Evolutionary conservation across 1,140 invertebrate species (phyloP), one percentile per base, ranked within the genome.

Genomic region (Thaumetopoea pityocampa): DNA sequence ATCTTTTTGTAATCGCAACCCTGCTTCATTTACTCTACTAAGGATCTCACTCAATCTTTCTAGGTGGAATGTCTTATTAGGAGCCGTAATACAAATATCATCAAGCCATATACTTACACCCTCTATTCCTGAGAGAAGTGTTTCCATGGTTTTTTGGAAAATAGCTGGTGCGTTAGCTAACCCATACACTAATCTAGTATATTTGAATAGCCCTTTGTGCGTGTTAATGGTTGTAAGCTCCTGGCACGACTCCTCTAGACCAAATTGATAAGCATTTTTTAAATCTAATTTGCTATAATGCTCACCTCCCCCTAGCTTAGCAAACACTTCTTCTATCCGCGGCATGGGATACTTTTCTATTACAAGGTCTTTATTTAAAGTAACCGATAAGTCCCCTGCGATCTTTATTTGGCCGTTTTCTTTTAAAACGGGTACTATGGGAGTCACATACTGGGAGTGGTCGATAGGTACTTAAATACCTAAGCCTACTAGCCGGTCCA

Each of bases 101-200:
- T 64, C 60, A 35, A 52, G 59, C 45, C 17, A 77, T 12, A 44
- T 37, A n/a, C 47, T 46, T 4, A 66, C 53, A 1, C 69, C 60
- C 2, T 62, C 38, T 5, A 62, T 34, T 0, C 64, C 64, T 10
- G 50, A 33, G n/a, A 80, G 38, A 6, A 77, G 28, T 30, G 53
- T 57, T 47, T 77, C 71, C 28, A 80, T 57, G 0, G 66, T 51
- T 34, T 49, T 48, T 55, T 71, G 65, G 48, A 77, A 80, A 11
- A 71, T 55, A n/a, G 58, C 59, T 0, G 69, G 73, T 0, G 63
- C 63, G 17, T 56, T 66, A 0, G 71, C 48, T 4, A 73, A 29
- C 2, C 67, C 69, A 18, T 65, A 67, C 7, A 68, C 60, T 30
- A 77, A 35, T 5, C 72, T 28, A 2, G 54, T 72, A 34, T 63